These are phyloP conservation scores for Acipenser ruthenus DNA, from an alignment of 2,797 vertebrate genomes.

Conservation along the genomic window DNA sequence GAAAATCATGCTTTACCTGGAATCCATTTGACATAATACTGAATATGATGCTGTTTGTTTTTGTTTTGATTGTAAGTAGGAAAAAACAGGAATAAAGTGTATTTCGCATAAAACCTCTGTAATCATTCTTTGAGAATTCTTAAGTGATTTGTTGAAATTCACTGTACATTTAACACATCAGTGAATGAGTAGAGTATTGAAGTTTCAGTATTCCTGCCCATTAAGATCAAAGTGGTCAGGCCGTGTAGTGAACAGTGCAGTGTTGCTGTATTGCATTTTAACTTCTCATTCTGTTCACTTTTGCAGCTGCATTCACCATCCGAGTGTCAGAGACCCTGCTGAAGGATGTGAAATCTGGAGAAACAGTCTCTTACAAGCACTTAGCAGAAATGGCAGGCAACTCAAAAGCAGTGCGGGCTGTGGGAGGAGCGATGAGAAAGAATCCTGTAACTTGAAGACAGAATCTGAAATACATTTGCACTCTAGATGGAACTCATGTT, in stretches of 20 bases:
- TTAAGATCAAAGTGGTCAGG: not conserved
- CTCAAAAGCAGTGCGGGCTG: slow-evolving; percentile 70
- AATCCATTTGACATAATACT: too few species aligned
- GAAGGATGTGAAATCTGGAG: slow-evolving; percentile 73
- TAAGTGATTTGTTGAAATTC: slow-evolving; percentile 15
- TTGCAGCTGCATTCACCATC: slow-evolving; percentile 75
- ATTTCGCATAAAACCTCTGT: not conserved
- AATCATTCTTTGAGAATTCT: not conserved
- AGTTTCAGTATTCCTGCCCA: not conserved
- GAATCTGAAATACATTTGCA: not conserved
- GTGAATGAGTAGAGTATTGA: not conserved
- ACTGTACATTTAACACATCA: slow-evolving; percentile 2
- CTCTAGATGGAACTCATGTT: not conserved
- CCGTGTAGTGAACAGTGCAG: accelerated
- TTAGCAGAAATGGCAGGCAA: slow-evolving; percentile 78
- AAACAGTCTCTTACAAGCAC: slow-evolving; percentile 82
- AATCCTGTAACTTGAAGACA: slow-evolving; percentile 74
- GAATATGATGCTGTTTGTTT: too few species aligned
- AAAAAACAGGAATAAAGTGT: not conserved
- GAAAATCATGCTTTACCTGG: too few species aligned
- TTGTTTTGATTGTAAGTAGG: not conserved
- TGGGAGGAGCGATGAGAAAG: slow-evolving; percentile 83
- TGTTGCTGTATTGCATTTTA: not conserved
- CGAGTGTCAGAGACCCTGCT: slow-evolving; percentile 72
- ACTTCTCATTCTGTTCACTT: slow-evolving; percentile 2